Conservation (phyloP, 2,113 vertebrate genomes). For the Saguinus imperator region DNA sequence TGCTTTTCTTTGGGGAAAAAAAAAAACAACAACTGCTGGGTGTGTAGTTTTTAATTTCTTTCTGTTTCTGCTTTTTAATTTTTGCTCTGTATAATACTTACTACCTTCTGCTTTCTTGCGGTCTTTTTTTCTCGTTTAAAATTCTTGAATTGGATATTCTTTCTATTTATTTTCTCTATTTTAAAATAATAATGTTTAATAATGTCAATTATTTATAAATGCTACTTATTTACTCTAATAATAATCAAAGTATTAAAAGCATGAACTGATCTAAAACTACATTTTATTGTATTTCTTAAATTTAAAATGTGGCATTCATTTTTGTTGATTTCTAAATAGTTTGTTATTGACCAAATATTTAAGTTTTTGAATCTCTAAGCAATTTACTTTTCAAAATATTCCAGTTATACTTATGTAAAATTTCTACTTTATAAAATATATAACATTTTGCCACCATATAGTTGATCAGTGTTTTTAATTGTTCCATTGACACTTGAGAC, state of each 20-base stretch:
- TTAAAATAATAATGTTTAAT: neutral
- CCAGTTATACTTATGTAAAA: neutral
- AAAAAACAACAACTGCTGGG: too few relatives aligned
- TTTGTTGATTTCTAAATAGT: conserved; percentile 2
- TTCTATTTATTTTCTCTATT: neutral
- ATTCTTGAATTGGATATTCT: neutral
- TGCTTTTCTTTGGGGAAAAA: neutral
- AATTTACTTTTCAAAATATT: neutral
- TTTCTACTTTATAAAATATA: conserved; percentile 15
- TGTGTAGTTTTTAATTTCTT: neutral
- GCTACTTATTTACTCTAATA: neutral
- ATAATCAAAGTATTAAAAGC: neutral
- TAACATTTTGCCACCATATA: neutral
- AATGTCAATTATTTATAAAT: neutral
- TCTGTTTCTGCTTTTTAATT: neutral
- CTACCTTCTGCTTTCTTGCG: neutral
- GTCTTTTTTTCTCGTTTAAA: neutral
- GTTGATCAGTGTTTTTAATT: neutral
- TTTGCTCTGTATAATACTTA: neutral
- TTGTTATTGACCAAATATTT: conserved; percentile 5
- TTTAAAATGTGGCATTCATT: neutral
- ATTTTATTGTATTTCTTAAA: neutral
- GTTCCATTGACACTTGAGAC: neutral
- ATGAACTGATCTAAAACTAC: neutral
- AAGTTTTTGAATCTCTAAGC: neutral